A percentile compares a stretch with the other conserved stretches of the same genome.
Evolutionary conservation across 2,888 invertebrate genomes (phyloP).

Genomic region (Rhamphomyia laevipes): DNA sequence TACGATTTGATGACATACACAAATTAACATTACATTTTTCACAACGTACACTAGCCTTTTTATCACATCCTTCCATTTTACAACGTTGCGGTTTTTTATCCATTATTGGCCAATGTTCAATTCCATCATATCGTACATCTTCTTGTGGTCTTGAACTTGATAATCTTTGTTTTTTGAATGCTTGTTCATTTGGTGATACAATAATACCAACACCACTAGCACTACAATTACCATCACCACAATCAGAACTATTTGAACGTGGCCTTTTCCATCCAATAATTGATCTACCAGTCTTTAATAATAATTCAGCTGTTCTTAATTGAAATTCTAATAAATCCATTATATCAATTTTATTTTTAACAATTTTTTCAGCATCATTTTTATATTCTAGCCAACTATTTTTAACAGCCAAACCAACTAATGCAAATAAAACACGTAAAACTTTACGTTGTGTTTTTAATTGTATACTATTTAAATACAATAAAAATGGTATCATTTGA

Average conservation of each 20-base stretch:
- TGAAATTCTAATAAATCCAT: not conserved
- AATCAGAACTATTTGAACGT: not conserved
- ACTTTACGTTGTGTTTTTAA: not conserved
- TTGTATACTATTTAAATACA: not conserved
- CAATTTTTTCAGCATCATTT: not conserved
- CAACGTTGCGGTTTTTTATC: conserved; percentile 1
- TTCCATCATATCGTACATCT: not conserved
- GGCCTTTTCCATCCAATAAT: not conserved
- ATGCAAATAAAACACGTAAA: not conserved
- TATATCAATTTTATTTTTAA: not conserved
- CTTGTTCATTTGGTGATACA: not conserved
- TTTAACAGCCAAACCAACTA: not conserved
- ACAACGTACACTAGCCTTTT: not conserved
- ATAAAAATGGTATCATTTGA: not conserved
- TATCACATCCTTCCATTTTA: not conserved
- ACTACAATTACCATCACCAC: not conserved
- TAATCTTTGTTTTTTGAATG: not conserved
- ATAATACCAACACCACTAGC: not conserved
- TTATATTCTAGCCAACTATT: conserved; percentile 1
- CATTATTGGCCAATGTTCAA: not conserved
- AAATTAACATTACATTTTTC: conserved; percentile 1
- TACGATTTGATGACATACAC: conserved; percentile 1
- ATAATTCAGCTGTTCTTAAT: not conserved
- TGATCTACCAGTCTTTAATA: not conserved
- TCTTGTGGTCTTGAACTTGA: not conserved